Base-by-base conservation (phyloP, 2,797 vertebrate species). In the Sparidentex hasta region DNA sequence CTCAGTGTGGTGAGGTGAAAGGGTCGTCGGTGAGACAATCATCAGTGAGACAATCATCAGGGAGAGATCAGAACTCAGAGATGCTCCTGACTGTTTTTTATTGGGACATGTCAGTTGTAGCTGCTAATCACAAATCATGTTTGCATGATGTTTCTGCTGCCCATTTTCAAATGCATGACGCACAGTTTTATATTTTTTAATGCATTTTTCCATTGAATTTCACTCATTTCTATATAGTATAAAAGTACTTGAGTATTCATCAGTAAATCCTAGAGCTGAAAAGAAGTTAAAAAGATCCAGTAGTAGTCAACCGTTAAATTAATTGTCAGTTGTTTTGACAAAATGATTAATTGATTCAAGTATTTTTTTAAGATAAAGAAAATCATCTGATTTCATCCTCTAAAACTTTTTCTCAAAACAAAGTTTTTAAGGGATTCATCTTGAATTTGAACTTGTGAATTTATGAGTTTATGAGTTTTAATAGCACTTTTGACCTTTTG, bases 1-100 rank as follows among this genome's bases (percentile, higher is more conserved):
- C 66, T 67, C 21, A 20, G 18, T 44, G 58, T 66, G 68, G 51
- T 65, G 56, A 38, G 13, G 62, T 63, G 54, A 56, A 54, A 54
- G 17, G 46, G 14, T 2, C 25, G 54, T 14, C 25, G n/a, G 38
- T 52, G 7, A 43, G 18, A 52, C n/a, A 13, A 5, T 25, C 2
- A 14, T 33, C 29, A 38, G 33, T 9, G 33, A 38, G 33, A 38
- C 33, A 38, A 38, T 38, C 33, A 38, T 38, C 33, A 8, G 33
- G 8, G 33, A 38, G 33, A 38, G 7, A 38, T 44, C 43, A 44
- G 43, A 3, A 44, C 62, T 29, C 20, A n/a, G n/a, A 59, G 2
- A 18, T 41, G 27, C 4, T 21, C 33, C 56, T 44, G 38, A 38
- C 5, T n/a, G 27, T 5, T 48, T 20, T 25, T 69, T 47, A 23